A percentile compares a stretch with the other conserved stretches of the same genome.
Conservation (phyloP, 2,797 vertebrate species). For the Saxicola maurus region DNA sequence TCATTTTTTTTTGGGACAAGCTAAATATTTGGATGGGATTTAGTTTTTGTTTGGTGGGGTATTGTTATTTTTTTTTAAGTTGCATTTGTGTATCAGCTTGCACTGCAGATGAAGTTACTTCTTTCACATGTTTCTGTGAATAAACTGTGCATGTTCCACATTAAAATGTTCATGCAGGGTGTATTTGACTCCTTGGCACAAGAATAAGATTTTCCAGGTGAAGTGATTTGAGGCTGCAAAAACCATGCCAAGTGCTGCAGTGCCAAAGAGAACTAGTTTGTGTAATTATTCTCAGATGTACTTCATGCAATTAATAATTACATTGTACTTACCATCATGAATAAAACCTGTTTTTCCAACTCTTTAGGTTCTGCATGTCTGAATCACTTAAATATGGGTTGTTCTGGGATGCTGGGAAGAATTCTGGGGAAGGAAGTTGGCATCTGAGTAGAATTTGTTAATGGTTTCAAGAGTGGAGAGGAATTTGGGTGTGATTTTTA, state of each 20-base stretch:
- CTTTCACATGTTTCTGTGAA: not conserved
- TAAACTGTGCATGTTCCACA: not conserved
- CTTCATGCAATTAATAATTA: not conserved
- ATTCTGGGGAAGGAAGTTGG: not conserved
- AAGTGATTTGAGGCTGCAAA: slow-evolving; percentile 4
- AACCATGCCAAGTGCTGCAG: not conserved
- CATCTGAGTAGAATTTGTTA: not conserved
- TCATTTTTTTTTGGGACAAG: not conserved
- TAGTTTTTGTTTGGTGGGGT: not conserved
- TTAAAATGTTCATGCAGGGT: slow-evolving; percentile 11
- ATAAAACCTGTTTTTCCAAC: not conserved
- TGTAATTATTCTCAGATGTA: not conserved
- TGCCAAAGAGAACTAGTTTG: not conserved
- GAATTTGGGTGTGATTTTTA: not conserved
- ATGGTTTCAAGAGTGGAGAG: not conserved
- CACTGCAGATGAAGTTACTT: not conserved
- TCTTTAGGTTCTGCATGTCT: not conserved
- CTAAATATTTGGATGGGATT: not conserved
- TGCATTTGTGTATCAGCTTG: not conserved
- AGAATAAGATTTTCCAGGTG: slow-evolving; percentile 10
- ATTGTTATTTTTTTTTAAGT: not conserved
- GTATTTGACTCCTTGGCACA: not conserved
- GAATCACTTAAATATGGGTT: not conserved
- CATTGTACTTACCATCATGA: not conserved
- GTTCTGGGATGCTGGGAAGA: not conserved